phyloP scores from a whole-genome alignment of 2,888 invertebrate genomes.

The Vandiemenella viatica region DNA sequence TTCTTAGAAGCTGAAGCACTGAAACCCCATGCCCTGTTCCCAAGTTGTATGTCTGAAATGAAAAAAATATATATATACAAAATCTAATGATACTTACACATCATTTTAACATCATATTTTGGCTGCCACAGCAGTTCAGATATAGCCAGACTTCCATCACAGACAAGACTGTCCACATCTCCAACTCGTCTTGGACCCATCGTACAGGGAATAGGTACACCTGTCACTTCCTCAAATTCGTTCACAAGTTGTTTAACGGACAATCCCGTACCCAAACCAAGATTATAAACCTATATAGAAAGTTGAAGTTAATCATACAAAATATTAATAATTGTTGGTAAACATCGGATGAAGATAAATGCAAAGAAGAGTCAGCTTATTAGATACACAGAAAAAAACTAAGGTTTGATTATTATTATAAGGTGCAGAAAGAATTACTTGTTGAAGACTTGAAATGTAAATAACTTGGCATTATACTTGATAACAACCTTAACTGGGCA shows the following conservation, averaged over 20 bases:
- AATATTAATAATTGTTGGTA: no score
- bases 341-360: no score
- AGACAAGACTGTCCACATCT: constrained; percentile 30
- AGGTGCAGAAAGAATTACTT: no score
- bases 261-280: constrained; percentile 20
- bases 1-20: constrained; percentile 73
- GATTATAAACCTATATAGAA: constrained; percentile 33
- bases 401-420: no score
- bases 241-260: constrained; percentile 23
- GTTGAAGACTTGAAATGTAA: no score
- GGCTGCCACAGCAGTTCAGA: constrained; percentile 23
- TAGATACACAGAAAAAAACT: no score
- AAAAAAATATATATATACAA: constrained; percentile 10
- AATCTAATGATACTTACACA: constrained; percentile 24
- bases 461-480: no score
- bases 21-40: constrained; percentile 87
- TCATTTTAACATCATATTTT: constrained; percentile 19
- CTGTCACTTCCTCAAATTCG: constrained; percentile 38
- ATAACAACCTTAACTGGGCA: no score
- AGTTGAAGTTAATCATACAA: constrained; percentile 1
- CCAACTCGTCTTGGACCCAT: constrained; percentile 32
- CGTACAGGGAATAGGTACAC: constrained; percentile 30
- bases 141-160: constrained; percentile 21
- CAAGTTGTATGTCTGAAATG: constrained; percentile 65
- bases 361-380: no score